phyloP scores from a whole-genome alignment of 2,113 vertebrate genomes.

The Uropsilus gracilis region DNA sequence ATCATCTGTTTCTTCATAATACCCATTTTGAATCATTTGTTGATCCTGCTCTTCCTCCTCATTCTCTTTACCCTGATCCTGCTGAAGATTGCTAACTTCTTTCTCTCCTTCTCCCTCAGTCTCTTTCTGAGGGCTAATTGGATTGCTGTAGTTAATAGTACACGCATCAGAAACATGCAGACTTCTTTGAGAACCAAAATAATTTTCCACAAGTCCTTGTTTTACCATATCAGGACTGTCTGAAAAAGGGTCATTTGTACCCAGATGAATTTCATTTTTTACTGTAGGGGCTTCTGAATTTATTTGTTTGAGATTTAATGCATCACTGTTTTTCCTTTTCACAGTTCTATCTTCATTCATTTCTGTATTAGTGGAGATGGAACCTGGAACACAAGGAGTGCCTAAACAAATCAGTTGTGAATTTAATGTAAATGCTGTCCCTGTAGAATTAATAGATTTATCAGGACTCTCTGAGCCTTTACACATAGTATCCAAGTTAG shows the following conservation, averaged over 20 bases:
- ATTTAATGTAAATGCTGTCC: constrained; percentile 66
- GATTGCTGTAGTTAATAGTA: constrained; percentile 86
- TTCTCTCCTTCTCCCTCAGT: too few relatives aligned
- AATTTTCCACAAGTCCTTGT: constrained; percentile 96
- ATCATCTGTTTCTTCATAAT: constrained; percentile 94
- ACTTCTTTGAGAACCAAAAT: constrained; percentile 94
- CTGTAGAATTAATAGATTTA: constrained; percentile 62
- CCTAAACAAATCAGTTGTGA: constrained; percentile 77
- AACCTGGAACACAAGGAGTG: constrained; percentile 79
- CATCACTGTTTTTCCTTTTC: constrained; percentile 64
- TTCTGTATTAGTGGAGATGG: constrained; percentile 73
- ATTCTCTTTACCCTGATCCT: constrained; percentile 84
- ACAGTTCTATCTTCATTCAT: constrained; percentile 63
- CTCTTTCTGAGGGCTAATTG: constrained; percentile 82
- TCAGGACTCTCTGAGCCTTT: constrained; percentile 71
- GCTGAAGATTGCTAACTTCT: constrained; percentile 83
- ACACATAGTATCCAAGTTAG: constrained; percentile 71
- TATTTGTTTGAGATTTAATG: constrained; percentile 66
- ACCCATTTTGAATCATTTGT: constrained; percentile 97
- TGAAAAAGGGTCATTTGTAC: constrained; percentile 86
- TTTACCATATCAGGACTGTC: constrained; percentile 94
- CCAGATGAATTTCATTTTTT: constrained; percentile 82
- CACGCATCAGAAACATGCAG: constrained; percentile 91
- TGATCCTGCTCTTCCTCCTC: constrained; percentile 91
- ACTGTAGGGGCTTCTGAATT: constrained; percentile 67